Conservation (phyloP, 2,113 vertebrate genomes). For the Megaleporinus macrocephalus region DNA sequence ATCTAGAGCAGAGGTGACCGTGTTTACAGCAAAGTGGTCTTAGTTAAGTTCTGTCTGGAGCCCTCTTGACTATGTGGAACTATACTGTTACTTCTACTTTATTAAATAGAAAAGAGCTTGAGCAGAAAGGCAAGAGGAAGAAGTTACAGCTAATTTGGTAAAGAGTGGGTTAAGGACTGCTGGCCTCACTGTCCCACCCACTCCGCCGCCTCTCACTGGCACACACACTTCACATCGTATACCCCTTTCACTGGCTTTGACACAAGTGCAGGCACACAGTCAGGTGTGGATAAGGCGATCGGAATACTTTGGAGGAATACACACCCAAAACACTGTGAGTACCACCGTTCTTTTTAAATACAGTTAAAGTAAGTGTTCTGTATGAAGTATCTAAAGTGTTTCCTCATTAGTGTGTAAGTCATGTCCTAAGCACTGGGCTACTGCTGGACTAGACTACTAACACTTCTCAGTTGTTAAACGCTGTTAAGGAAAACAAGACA, state of each 20-base stretch:
- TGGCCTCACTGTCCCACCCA: constrained; percentile 34
- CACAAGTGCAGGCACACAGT: not conserved
- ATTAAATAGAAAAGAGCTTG: not conserved
- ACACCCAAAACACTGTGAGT: constrained; percentile 32
- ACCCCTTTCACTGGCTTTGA: constrained; percentile 1
- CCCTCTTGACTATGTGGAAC: too few species aligned
- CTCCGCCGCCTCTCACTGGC: constrained; percentile 17
- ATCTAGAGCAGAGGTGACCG: not conserved
- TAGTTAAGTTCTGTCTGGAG: not conserved
- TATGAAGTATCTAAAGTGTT: not conserved
- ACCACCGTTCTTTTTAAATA: not conserved
- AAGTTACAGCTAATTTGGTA: not conserved
- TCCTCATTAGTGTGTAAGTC: not conserved
- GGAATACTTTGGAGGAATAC: constrained; percentile 9
- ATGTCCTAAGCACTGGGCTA: not conserved
- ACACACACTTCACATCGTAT: not conserved
- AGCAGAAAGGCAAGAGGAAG: not conserved
- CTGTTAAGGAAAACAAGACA: constrained; percentile 4
- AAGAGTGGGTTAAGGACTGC: constrained; percentile 42
- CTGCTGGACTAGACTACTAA: constrained; percentile 19
- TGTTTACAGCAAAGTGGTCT: not conserved
- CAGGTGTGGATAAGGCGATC: not conserved
- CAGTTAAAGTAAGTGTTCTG: not conserved
- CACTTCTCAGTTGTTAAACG: not conserved
- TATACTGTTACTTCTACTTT: not conserved